A percentile compares a stretch with the other conserved stretches of the same genome.
Evolutionary conservation across 2,888 invertebrate species (phyloP).

Genomic region (Spodoptera littoralis): DNA sequence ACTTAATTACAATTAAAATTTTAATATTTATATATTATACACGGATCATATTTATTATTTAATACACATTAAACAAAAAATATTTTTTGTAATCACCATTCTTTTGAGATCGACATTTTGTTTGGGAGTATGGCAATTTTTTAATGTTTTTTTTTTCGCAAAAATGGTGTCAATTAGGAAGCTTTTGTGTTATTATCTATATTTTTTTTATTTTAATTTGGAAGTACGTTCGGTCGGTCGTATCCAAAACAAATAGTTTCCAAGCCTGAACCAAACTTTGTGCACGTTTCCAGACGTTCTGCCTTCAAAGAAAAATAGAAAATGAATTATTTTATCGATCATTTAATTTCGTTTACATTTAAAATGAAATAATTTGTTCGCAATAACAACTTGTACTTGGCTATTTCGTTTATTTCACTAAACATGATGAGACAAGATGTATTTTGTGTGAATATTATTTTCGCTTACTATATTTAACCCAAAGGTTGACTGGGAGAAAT

Average conservation of each 20-base stretch:
- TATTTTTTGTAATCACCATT: conserved; percentile 29
- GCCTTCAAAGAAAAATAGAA: conserved; percentile 25
- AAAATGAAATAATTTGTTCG: too few species aligned
- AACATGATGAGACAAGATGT: too few species aligned
- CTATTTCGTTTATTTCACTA: too few species aligned
- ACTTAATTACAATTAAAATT: conserved; percentile 30
- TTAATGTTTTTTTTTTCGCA: conserved; percentile 35
- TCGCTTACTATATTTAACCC: too few species aligned
- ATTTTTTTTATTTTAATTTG: conserved; percentile 36
- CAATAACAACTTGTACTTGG: too few species aligned
- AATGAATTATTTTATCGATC: not conserved
- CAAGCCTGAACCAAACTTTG: conserved; percentile 41
- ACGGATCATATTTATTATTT: conserved; percentile 5
- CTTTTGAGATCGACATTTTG: conserved; percentile 15
- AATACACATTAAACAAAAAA: conserved; percentile 45
- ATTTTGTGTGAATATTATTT: too few species aligned
- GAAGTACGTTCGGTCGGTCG: conserved; percentile 38
- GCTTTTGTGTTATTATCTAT: conserved; percentile 58
- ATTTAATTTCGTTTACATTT: too few species aligned
- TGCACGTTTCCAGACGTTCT: conserved; percentile 37
- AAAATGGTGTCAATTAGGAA: conserved; percentile 61
- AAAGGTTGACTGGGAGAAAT: too few species aligned
- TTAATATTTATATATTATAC: conserved; percentile 40
- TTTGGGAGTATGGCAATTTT: conserved; percentile 56
- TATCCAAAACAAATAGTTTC: conserved; percentile 35